Evolutionary conservation across 2,797 vertebrate genomes (phyloP).

Genomic region (Clarias platycephalus): DNA sequence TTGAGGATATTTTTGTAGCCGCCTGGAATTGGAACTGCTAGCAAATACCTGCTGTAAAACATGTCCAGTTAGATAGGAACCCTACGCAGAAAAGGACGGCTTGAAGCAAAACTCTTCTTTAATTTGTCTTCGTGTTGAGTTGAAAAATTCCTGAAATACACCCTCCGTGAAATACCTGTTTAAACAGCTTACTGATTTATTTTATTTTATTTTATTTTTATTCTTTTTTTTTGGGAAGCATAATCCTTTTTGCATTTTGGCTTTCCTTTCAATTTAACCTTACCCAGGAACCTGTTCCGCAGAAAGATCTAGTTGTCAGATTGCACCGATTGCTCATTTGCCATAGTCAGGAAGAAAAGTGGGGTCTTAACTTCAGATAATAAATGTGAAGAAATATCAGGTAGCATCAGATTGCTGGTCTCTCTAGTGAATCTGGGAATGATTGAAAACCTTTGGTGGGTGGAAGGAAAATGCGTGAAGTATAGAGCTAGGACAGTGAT

Average conservation of each 20-base stretch:
- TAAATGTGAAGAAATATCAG: conserved; percentile 34
- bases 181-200: neutral
- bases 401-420: conserved; percentile 22
- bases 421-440: conserved; percentile 1
- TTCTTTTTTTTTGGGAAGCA: neutral
- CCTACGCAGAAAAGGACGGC: neutral
- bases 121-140: conserved; percentile 2
- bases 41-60: conserved; percentile 30
- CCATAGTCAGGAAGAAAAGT: conserved; percentile 32
- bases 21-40: neutral
- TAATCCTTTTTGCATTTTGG: neutral
- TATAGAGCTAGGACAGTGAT: conserved; percentile 3
- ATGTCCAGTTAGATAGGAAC: neutral
- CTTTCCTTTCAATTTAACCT: conserved; percentile 34
- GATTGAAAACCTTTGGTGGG: conserved; percentile 19
- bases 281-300: conserved; percentile 4
- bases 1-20: conserved; percentile 23
- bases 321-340: neutral
- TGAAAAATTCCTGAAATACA: neutral
- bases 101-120: conserved; percentile 9
- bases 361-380: conserved; percentile 10
- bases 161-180: neutral
- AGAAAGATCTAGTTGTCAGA: conserved; percentile 2
- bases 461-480: conserved; percentile 25
- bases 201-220: too few relatives aligned